Evolutionary conservation across 2,888 invertebrate species (phyloP).

Genomic region (Leucania comma): DNA sequence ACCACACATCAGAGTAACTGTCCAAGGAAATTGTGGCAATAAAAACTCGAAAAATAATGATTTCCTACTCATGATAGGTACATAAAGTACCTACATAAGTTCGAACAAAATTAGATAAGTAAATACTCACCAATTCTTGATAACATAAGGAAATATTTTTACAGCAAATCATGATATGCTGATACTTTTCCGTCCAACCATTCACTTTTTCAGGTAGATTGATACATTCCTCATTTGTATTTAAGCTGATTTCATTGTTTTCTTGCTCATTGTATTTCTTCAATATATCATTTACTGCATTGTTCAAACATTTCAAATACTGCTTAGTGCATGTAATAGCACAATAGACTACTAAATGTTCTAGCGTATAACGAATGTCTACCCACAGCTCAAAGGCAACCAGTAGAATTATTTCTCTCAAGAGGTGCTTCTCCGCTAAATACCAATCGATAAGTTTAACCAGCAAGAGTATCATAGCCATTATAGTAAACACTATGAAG

Average conservation of each 20-base stretch:
- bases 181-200: constrained; percentile 43
- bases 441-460: constrained; percentile 25
- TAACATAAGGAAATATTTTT: constrained; percentile 50
- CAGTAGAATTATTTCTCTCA: constrained; percentile 29
- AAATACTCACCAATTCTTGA: constrained; percentile 46
- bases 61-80: neutral
- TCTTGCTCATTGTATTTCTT: constrained; percentile 33
- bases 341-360: constrained; percentile 45
- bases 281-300: constrained; percentile 27
- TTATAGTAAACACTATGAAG: constrained; percentile 30
- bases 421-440: neutral
- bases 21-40: neutral
- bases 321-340: constrained; percentile 34
- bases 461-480: constrained; percentile 27
- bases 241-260: constrained; percentile 9
- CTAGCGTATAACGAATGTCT: constrained; percentile 39
- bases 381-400: constrained; percentile 45
- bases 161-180: constrained; percentile 46
- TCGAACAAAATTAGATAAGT: neutral
- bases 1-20: neutral
- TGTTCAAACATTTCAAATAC: constrained; percentile 36
- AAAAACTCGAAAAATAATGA: neutral
- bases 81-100: too few species aligned
- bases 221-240: constrained; percentile 18
- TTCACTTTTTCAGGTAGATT: constrained; percentile 42